phyloP scores from a whole-genome alignment of 37 sponge, comb jelly and placozoan genomes.

The Bolinopsis microptera region DNA sequence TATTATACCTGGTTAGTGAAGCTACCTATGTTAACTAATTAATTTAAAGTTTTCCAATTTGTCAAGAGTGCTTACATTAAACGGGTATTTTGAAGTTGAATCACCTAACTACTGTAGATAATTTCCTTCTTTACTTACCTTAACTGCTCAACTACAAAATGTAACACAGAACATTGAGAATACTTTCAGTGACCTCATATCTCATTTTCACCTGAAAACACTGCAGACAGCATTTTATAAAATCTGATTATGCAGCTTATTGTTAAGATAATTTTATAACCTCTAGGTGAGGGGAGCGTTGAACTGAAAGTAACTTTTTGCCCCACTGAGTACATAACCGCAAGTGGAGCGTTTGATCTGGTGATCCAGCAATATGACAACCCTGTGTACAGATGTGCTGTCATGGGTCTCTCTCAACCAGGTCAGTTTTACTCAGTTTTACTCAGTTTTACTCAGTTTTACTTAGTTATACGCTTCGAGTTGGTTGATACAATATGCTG shows the following conservation, averaged over 20 bases:
- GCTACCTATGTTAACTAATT: too few relatives aligned
- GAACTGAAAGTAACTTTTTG: conserved; percentile 73
- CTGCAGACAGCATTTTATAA: not conserved
- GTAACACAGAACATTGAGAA: not conserved
- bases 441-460: too few relatives aligned
- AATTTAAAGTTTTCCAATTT: too few relatives aligned
- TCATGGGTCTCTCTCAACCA: conserved; percentile 35
- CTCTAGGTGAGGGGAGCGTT: conserved; percentile 70
- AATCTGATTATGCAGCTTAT: not conserved
- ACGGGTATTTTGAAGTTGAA: too few relatives aligned
- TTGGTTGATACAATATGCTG: too few relatives aligned
- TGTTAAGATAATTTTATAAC: not conserved
- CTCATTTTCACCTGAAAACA: not conserved
- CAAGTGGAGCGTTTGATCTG: conserved; percentile 54
- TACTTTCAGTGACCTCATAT: not conserved
- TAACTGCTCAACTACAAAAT: too few relatives aligned
- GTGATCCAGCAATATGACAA: conserved; percentile 46
- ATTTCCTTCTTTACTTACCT: too few relatives aligned
- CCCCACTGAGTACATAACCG: conserved; percentile 82
- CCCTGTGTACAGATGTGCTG: conserved; percentile 40
- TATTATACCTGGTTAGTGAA: conserved; percentile 51
- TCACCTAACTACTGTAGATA: too few relatives aligned
- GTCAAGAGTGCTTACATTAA: too few relatives aligned
- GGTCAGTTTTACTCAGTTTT: too few relatives aligned
- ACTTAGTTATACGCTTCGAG: too few relatives aligned